A percentile compares a stretch with the other conserved stretches of the same genome.
Evolutionary conservation across 2,113 vertebrate species (phyloP).

Genomic region (Carassius carassius): DNA sequence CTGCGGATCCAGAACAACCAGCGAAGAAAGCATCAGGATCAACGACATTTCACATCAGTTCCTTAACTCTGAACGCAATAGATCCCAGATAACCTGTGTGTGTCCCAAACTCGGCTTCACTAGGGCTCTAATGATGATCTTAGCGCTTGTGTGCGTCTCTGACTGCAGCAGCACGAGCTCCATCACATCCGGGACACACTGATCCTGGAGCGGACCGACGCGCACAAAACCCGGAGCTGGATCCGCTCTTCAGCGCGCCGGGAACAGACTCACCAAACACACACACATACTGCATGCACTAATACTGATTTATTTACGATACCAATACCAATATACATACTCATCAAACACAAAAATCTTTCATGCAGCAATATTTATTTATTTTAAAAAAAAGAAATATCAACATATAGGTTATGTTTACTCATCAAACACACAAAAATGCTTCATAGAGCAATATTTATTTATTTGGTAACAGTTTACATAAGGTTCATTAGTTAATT

Average conservation of each 20-base stretch:
- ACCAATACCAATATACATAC: too few species aligned
- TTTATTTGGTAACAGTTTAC: too few species aligned
- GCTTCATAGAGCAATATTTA: too few species aligned
- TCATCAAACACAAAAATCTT: too few species aligned
- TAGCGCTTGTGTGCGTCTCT: constrained; percentile 67
- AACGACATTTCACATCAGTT: constrained; percentile 21
- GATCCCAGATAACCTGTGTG: constrained; percentile 5
- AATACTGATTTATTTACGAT: not conserved
- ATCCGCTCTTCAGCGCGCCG: not conserved
- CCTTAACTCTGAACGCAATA: constrained; percentile 55
- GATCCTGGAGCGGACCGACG: constrained; percentile 29
- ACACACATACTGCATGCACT: not conserved
- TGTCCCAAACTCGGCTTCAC: constrained; percentile 39
- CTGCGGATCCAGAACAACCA: not conserved
- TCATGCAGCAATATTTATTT: not conserved
- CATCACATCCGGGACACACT: not conserved
- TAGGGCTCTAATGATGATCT: constrained; percentile 53
- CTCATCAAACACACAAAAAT: too few species aligned
- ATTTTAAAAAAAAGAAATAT: too few species aligned
- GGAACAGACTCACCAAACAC: too few species aligned
- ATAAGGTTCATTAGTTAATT: too few species aligned
- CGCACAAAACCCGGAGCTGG: constrained; percentile 38
- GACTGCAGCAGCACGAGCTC: constrained; percentile 48
- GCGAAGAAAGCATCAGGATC: not conserved
- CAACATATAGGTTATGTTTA: too few species aligned